Percentiles rank a stretch among this genome's conserved stretches.
phyloP scores from a whole-genome alignment of 2,797 vertebrate species.

The Varecia variegata region DNA sequence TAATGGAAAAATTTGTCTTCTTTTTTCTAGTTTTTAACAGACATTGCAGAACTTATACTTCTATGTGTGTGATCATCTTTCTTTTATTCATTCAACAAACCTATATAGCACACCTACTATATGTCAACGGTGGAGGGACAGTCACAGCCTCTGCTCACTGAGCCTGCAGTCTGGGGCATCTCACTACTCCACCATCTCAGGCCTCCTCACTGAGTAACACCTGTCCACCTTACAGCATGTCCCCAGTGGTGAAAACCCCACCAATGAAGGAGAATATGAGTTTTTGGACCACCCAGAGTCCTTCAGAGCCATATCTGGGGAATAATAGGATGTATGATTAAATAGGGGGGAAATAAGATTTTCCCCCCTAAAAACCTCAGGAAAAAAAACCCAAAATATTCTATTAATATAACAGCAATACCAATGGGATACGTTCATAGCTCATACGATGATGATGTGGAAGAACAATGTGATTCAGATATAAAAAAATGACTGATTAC shows the following conservation, averaged over 20 bases:
- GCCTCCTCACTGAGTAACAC: not conserved
- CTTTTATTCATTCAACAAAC: not conserved
- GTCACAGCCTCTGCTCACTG: not conserved
- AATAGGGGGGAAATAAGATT: not conserved
- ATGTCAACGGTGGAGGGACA: not conserved
- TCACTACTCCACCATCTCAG: not conserved
- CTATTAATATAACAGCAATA: not conserved
- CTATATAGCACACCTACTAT: not conserved
- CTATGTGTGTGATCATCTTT: not conserved
- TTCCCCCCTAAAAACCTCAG: not conserved
- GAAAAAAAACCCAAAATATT: not conserved
- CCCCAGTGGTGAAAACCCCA: not conserved
- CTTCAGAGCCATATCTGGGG: not conserved
- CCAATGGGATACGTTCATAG: not conserved
- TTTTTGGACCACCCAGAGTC: not conserved
- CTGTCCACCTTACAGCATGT: not conserved
- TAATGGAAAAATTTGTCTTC: not conserved
- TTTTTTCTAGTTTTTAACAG: slow-evolving; percentile 3
- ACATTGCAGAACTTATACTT: not conserved
- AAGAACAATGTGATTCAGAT: not conserved
- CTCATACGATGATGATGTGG: not conserved
- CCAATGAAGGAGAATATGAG: not conserved
- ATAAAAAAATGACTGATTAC: not conserved
- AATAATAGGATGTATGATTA: not conserved
- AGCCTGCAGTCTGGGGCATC: not conserved